Evolutionary conservation across 2,888 invertebrate species (phyloP).

Genomic region (Coecobrya sp.): DNA sequence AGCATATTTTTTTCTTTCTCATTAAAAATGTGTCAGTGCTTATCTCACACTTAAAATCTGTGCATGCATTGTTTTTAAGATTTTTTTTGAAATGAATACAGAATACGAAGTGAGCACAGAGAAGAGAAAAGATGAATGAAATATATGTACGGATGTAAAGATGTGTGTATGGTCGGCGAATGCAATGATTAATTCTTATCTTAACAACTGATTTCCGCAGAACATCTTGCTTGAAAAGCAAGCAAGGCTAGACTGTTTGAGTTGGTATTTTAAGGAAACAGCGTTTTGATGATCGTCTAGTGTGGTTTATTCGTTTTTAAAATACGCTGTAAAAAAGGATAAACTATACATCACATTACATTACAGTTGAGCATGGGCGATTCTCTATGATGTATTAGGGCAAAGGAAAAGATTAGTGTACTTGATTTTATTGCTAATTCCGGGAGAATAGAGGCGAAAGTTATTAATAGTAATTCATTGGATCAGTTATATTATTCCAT

Average conservation of each 20-base stretch:
- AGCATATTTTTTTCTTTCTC: constrained; percentile 52
- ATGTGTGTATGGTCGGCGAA: constrained; percentile 29
- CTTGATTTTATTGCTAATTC: neutral
- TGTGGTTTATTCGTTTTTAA: constrained; percentile 7
- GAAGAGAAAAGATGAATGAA: constrained; percentile 63
- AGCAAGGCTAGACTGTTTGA: neutral
- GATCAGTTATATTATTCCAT: neutral
- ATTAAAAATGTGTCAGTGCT: constrained; percentile 80
- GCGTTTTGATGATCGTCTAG: neutral
- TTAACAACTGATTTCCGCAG: constrained; percentile 75
- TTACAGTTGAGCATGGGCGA: neutral
- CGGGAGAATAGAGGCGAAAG: neutral
- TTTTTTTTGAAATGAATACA: constrained; percentile 43
- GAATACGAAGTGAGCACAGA: no score
- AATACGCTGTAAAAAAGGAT: neutral
- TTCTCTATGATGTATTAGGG: neutral
- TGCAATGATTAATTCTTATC: constrained; percentile 73
- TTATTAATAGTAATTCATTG: neutral
- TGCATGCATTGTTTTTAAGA: constrained; percentile 20
- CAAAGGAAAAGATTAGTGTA: neutral
- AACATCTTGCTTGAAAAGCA: constrained; percentile 74
- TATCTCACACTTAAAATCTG: constrained; percentile 56
- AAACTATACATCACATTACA: neutral
- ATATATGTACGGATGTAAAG: constrained; percentile 43
- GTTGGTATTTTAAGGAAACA: no score